Evolutionary conservation across 2,113 vertebrate species (phyloP).

Genomic region (Butastur rufipennis): DNA sequence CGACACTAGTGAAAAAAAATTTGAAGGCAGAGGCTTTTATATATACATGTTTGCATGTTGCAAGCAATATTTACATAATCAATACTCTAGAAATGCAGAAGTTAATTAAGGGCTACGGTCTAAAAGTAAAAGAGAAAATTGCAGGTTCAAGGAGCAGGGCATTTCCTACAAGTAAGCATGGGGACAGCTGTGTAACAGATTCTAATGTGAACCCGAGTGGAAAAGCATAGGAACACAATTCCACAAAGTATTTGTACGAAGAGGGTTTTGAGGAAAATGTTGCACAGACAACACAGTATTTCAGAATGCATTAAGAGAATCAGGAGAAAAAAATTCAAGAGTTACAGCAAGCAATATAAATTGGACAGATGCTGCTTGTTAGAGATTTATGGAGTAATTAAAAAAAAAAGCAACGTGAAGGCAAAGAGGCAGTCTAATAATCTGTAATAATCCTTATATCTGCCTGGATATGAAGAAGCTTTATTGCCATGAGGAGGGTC

Average conservation of each 20-base stretch:
- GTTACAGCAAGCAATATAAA: not conserved
- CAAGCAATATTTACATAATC: not conserved
- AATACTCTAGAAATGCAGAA: not conserved
- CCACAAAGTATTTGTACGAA: not conserved
- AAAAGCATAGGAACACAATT: not conserved
- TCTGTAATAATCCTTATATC: not conserved
- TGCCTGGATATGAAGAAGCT: not conserved
- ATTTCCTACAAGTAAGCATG: not conserved
- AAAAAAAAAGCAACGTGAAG: not conserved
- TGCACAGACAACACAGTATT: not conserved
- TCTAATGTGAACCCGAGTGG: rapidly evolving
- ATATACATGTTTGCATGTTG: not conserved
- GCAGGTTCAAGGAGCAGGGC: not conserved
- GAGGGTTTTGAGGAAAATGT: not conserved
- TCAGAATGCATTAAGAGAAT: not conserved
- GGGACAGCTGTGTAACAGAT: not conserved
- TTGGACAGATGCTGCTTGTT: not conserved
- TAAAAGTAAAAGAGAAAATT: not conserved
- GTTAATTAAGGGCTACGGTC: not conserved
- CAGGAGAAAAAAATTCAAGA: not conserved
- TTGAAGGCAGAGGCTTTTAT: not conserved
- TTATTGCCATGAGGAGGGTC: not conserved
- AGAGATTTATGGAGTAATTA: not conserved
- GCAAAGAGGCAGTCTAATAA: not conserved
- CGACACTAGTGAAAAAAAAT: not conserved